These are phyloP conservation scores for Netelia fuscicornis DNA, from an alignment of 2,888 invertebrate genomes.

Conservation along the genomic window DNA sequence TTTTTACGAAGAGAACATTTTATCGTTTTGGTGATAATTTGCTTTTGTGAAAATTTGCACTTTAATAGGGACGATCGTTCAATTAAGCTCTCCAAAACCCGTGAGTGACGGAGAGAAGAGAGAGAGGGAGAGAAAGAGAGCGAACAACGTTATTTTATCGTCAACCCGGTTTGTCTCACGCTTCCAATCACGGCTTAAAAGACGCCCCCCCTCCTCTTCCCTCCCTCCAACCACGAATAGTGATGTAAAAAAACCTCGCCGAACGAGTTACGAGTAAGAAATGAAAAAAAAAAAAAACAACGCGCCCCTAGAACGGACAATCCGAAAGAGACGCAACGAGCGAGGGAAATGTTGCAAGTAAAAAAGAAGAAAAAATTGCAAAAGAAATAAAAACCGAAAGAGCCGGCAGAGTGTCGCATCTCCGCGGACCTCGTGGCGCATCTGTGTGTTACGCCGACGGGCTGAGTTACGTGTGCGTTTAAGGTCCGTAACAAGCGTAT, in stretches of 20 bases:
- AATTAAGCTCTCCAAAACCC: neutral
- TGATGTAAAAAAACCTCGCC: no score
- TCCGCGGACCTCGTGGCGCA: constrained; percentile 1
- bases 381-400: constrained; percentile 7
- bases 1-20: no score
- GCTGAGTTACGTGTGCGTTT: neutral
- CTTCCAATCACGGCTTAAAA: constrained; percentile 52
- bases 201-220: neutral
- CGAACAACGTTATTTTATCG: neutral
- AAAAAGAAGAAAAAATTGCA: neutral
- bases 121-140: constrained; percentile 21
- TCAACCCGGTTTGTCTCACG: constrained; percentile 11
- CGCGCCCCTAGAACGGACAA: no score
- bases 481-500: constrained; percentile 62
- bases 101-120: neutral
- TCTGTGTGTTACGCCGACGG: neutral
- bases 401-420: constrained; percentile 24
- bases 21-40: neutral
- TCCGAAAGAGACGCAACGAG: constrained; percentile 9
- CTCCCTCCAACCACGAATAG: neutral
- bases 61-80: neutral
- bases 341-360: neutral
- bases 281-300: constrained; percentile 6
- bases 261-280: constrained; percentile 25
- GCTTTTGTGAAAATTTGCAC: neutral